Evolutionary conservation across 2,797 vertebrate species (phyloP).

Genomic region (Rhyacichthys aspro): DNA sequence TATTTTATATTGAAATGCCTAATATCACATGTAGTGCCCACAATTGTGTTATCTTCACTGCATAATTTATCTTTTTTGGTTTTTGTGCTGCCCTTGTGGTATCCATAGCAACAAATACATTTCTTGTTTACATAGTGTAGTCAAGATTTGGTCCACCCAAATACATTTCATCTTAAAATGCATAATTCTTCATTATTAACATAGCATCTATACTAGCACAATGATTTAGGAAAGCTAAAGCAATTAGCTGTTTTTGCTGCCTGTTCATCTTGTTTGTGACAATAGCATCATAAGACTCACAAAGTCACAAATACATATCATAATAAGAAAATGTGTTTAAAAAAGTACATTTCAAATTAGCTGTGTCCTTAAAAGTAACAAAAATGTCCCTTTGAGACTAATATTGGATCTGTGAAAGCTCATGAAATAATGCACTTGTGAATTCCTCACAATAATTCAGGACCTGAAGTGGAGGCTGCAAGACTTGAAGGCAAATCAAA

Average conservation of each 20-base stretch:
- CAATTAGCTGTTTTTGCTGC: no score
- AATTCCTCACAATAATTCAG: background rate
- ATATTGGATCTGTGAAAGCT: background rate
- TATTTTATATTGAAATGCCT: no score
- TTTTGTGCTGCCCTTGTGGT: background rate
- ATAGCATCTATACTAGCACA: no score
- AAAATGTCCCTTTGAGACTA: background rate
- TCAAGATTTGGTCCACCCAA: no score
- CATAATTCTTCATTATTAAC: no score
- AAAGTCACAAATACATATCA: no score
- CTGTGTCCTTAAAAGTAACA: background rate
- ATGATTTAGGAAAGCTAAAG: no score
- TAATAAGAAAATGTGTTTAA: no score
- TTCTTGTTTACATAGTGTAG: background rate
- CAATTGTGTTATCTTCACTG: background rate
- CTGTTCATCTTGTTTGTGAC: no score
- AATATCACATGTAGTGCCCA: no score
- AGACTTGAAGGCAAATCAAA: conserved; percentile 19
- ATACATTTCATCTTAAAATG: no score
- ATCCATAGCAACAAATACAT: background rate
- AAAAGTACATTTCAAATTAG: background rate
- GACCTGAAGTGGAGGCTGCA: conserved; percentile 11
- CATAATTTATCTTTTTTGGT: background rate
- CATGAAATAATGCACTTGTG: background rate
- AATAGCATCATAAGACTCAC: no score